Evolutionary conservation across 1,140 invertebrate species (phyloP).

Genomic region (Drosophila sucinea): DNA sequence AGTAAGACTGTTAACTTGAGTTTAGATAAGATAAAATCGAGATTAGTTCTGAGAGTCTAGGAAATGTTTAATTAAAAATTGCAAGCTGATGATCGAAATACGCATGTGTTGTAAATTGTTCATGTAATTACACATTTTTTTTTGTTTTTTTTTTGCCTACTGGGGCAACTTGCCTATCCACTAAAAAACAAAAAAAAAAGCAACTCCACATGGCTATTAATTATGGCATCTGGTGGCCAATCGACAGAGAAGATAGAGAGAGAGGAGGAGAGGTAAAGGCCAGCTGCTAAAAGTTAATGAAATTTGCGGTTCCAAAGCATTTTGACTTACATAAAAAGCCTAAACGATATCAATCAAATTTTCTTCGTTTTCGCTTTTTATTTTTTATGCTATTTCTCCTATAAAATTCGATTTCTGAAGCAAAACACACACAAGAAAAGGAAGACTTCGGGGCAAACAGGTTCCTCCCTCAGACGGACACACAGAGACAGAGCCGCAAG

Average conservation of each 20-base stretch:
- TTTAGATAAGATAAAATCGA: neutral
- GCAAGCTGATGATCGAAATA: slow-evolving; percentile 12
- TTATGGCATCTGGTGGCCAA: slow-evolving; percentile 53
- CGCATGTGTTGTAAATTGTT: slow-evolving; percentile 26
- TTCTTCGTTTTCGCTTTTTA: slow-evolving; percentile 21
- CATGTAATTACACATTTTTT: slow-evolving; percentile 39
- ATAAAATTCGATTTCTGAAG: slow-evolving; percentile 70
- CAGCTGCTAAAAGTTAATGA: slow-evolving; percentile 70
- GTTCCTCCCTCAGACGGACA: slow-evolving; percentile 52
- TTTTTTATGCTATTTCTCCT: slow-evolving; percentile 55
- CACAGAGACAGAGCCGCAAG: slow-evolving; percentile 50
- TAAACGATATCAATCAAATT: slow-evolving; percentile 74
- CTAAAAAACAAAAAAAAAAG: slow-evolving; percentile 5
- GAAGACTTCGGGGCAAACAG: slow-evolving; percentile 53
- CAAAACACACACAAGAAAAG: slow-evolving; percentile 19
- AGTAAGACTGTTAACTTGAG: too few species aligned
- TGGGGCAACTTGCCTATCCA: slow-evolving; percentile 30
- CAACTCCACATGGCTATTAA: slow-evolving; percentile 61
- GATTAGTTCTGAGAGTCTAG: neutral
- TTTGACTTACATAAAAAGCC: slow-evolving; percentile 63
- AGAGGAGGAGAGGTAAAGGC: slow-evolving; percentile 4
- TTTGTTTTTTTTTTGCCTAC: slow-evolving; percentile 25
- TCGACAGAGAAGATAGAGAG: slow-evolving; percentile 1
- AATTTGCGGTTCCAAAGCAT: slow-evolving; percentile 55
- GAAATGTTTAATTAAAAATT: slow-evolving; percentile 6